A percentile compares a stretch with the other conserved stretches of the same genome.
Evolutionary conservation across 1,140 invertebrate genomes (phyloP).

Genomic region (Trachymyrmex septentrionalis): DNA sequence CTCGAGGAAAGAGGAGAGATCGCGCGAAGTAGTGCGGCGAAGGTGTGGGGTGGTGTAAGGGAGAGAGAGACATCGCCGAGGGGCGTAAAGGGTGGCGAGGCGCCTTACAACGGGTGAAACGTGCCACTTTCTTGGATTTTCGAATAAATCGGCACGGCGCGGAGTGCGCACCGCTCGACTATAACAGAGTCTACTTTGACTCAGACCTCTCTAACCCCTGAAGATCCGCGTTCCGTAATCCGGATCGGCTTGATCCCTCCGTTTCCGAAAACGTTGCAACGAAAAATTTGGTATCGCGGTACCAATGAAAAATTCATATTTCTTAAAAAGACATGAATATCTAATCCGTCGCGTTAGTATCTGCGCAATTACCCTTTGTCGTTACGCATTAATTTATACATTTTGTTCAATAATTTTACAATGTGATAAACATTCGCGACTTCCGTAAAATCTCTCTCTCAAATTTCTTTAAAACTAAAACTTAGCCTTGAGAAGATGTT

Average conservation of each 20-base stretch:
- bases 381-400: not conserved
- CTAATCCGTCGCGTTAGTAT: not conserved
- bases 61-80: conserved; percentile 44
- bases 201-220: conserved; percentile 43
- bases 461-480: not conserved
- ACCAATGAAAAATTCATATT: conserved; percentile 52
- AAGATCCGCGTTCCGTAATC: conserved; percentile 71
- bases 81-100: conserved; percentile 44
- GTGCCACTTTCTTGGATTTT: conserved; percentile 78
- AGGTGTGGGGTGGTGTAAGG: not conserved
- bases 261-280: conserved; percentile 42
- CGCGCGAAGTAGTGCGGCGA: conserved; percentile 18
- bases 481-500: not conserved
- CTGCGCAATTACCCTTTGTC: not conserved
- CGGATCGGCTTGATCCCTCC: conserved; percentile 65
- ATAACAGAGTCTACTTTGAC: conserved; percentile 74
- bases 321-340: conserved; percentile 38
- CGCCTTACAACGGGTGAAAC: conserved; percentile 75
- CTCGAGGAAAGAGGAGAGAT: conserved; percentile 54
- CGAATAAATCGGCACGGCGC: conserved; percentile 75
- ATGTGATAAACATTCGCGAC: not conserved
- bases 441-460: not conserved
- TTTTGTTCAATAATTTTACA: not conserved
- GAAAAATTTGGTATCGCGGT: conserved; percentile 59
- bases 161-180: conserved; percentile 54